phyloP scores from a whole-genome alignment of 2,113 vertebrate genomes.

The Malurus cyaneus region DNA sequence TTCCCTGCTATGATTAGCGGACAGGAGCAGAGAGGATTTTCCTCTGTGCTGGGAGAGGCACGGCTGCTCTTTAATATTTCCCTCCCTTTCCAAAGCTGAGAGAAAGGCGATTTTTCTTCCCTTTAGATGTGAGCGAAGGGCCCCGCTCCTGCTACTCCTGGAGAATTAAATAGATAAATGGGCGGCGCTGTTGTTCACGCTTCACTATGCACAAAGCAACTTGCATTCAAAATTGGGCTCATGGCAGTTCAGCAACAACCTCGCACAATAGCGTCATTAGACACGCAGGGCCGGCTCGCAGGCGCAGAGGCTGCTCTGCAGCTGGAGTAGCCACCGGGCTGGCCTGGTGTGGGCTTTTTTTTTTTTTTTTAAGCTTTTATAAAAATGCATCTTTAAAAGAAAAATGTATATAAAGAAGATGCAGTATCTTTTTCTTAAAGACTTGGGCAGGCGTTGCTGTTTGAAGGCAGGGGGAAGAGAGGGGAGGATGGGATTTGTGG shows the following conservation, averaged over 20 bases:
- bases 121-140: not conserved
- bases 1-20: not conserved
- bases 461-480: not conserved
- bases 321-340: conserved; percentile 30
- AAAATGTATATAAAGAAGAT: not conserved
- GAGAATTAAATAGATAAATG: conserved; percentile 68
- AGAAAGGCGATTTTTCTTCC: conserved; percentile 53
- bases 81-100: conserved; percentile 7
- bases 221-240: conserved; percentile 33
- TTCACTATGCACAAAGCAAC: conserved; percentile 64
- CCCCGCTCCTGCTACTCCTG: conserved; percentile 41
- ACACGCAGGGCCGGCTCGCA: conserved; percentile 37
- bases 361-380: not conserved
- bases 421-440: not conserved
- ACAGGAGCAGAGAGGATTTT: not conserved
- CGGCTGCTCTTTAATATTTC: not conserved
- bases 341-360: not conserved
- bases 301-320: conserved; percentile 25
- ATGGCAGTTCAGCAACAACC: conserved; percentile 9
- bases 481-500: not conserved
- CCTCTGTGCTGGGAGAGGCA: not conserved
- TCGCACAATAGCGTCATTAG: conserved; percentile 57
- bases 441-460: not conserved
- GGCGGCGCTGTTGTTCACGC: conserved; percentile 68
- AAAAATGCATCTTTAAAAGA: not conserved